Evolutionary conservation across 2,113 vertebrate species (phyloP).

Genomic region (Hassar affinis): DNA sequence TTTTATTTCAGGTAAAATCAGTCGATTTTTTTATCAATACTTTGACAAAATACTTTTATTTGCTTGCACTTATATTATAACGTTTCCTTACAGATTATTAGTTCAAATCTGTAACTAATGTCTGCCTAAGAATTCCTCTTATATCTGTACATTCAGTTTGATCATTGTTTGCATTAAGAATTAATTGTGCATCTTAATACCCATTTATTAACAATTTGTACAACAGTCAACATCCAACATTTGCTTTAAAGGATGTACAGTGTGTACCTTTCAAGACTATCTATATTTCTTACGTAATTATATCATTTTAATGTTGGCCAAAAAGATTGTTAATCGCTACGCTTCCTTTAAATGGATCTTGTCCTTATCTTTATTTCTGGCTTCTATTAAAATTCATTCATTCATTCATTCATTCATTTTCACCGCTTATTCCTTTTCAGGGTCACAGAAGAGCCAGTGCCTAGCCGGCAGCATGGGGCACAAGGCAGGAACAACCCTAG

Average conservation of each 20-base stretch:
- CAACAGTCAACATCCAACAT: no score
- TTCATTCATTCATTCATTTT: no score
- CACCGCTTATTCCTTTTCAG: no score
- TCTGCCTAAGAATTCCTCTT: neutral
- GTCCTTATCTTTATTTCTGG: neutral
- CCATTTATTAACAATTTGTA: neutral
- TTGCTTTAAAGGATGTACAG: neutral
- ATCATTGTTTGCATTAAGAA: neutral
- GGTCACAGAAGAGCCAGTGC: no score
- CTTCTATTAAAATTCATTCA: neutral
- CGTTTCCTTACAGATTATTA: neutral
- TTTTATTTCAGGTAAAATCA: neutral
- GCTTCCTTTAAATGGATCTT: neutral
- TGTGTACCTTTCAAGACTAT: neutral
- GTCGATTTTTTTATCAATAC: neutral
- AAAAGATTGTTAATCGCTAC: neutral
- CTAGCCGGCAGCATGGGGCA: no score
- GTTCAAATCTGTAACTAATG: neutral
- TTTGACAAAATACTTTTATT: neutral
- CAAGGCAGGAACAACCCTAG: no score
- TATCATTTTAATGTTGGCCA: neutral
- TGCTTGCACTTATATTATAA: neutral
- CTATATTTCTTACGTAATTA: neutral
- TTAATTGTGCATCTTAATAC: neutral
- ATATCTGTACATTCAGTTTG: neutral